Percentiles rank a stretch among this genome's conserved stretches.
Conservation (phyloP, 1,140 invertebrate genomes). For the Venustaconcha ellipsiformis region DNA sequence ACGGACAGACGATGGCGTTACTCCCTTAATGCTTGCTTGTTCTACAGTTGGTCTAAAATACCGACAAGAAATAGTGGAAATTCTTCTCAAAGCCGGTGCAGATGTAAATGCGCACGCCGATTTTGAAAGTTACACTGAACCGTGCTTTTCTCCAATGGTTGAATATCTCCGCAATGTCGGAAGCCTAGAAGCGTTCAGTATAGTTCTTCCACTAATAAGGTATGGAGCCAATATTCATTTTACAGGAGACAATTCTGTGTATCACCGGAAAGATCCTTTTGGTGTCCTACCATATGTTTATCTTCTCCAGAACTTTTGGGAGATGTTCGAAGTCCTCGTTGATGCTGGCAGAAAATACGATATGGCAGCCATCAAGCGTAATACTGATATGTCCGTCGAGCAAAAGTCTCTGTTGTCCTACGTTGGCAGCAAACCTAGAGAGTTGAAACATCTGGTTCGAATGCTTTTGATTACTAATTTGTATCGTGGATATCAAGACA, state of each 20-base stretch:
- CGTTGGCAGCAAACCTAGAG: slow-evolving; percentile 25
- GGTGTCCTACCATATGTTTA: slow-evolving; percentile 51
- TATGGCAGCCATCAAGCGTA: slow-evolving; percentile 34
- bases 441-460: slow-evolving; percentile 45
- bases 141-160: slow-evolving; percentile 79
- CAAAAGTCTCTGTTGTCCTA: slow-evolving; percentile 36
- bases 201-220: slow-evolving; percentile 81
- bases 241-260: slow-evolving; percentile 23
- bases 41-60: slow-evolving; percentile 82
- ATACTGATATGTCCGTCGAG: slow-evolving; percentile 20
- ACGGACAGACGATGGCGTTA: slow-evolving; percentile 79
- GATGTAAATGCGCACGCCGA: slow-evolving; percentile 75
- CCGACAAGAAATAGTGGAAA: slow-evolving; percentile 76
- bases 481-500: slow-evolving; percentile 24
- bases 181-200: slow-evolving; percentile 74
- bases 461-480: slow-evolving; percentile 34
- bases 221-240: slow-evolving; percentile 77
- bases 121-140: slow-evolving; percentile 68
- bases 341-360: slow-evolving; percentile 39
- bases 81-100: slow-evolving; percentile 68
- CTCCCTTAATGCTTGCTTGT: slow-evolving; percentile 87
- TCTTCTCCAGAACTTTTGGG: slow-evolving; percentile 27
- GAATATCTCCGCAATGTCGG: slow-evolving; percentile 85
- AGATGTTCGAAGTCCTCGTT: slow-evolving; percentile 45
- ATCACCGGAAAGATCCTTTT: slow-evolving; percentile 44